These are phyloP conservation scores for Eurypyga helias DNA, from an alignment of 2,113 vertebrate genomes.

Conservation along the genomic window DNA sequence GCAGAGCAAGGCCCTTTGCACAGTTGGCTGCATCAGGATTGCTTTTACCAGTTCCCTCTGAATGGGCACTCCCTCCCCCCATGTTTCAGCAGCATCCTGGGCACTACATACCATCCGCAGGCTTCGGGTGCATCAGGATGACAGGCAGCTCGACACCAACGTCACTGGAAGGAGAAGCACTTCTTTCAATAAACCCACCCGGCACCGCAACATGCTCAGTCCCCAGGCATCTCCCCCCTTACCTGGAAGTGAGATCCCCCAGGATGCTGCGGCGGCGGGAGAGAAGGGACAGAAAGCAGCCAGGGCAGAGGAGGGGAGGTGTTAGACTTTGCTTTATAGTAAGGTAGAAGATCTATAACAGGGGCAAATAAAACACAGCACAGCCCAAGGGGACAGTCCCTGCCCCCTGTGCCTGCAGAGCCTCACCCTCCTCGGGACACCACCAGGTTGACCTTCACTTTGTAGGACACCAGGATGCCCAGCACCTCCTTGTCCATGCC, in stretches of 20 bases:
- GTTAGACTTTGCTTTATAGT: not conserved
- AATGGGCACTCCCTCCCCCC: accelerated
- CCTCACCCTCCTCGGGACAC: constrained; percentile 83
- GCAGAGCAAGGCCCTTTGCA: not conserved
- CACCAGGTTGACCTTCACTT: constrained; percentile 86
- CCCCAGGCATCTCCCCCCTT: constrained; percentile 9
- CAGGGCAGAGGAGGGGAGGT: not conserved
- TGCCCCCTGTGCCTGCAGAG: accelerated
- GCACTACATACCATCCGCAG: constrained; percentile 71
- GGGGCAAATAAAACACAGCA: not conserved
- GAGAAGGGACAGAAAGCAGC: constrained; percentile 17
- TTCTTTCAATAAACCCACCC: not conserved
- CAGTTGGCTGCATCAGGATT: accelerated
- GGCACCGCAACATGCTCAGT: accelerated
- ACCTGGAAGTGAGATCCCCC: constrained; percentile 88
- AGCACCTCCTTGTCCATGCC: constrained; percentile 86
- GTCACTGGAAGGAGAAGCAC: constrained; percentile 72
- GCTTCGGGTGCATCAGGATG: constrained; percentile 89
- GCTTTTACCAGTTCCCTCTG: not conserved
- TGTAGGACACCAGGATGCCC: constrained; percentile 89
- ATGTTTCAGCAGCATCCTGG: accelerated
- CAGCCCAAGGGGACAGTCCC: accelerated
- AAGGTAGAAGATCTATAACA: not conserved
- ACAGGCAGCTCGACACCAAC: constrained; percentile 85
- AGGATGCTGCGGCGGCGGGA: constrained; percentile 76